Conservation (phyloP, 2,113 vertebrate genomes). For the Hymenochirus boettgeri region DNA sequence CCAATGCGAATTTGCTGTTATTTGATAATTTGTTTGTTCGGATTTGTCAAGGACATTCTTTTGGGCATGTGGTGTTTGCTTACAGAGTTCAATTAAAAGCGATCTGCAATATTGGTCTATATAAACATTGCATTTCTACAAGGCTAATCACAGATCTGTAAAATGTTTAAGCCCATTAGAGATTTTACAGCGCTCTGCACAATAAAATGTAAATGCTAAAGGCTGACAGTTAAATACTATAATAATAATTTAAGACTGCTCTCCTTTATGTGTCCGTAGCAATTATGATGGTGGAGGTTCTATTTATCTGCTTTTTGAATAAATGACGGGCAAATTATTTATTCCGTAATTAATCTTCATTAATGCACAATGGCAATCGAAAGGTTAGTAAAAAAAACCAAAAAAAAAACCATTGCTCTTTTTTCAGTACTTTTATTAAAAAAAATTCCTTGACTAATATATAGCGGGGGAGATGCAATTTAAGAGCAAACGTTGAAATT, state of each 20-base stretch:
- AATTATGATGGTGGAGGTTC: conserved; percentile 1
- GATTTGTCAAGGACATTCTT: too few species aligned
- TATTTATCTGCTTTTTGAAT: conserved; percentile 8
- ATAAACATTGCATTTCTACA: too few species aligned
- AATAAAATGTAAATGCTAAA: conserved; percentile 12
- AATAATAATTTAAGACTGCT: conserved; percentile 2
- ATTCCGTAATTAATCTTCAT: conserved; percentile 34
- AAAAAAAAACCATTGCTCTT: too few species aligned
- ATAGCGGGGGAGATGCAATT: too few species aligned
- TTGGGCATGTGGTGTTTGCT: not conserved
- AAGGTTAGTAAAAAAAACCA: conserved; percentile 5
- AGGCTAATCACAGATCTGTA: not conserved
- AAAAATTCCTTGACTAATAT: too few species aligned
- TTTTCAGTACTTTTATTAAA: too few species aligned
- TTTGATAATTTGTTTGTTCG: too few species aligned
- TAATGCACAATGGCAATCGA: not conserved
- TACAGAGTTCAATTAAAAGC: not conserved
- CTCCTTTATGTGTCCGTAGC: conserved; percentile 12
- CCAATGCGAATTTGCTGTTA: too few species aligned
- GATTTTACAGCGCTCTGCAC: not conserved
- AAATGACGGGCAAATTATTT: conserved; percentile 24
- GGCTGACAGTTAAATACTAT: conserved; percentile 18
- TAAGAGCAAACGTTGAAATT: too few species aligned
- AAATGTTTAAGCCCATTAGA: conserved; percentile 10
- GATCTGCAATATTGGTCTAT: not conserved